Evolutionary conservation across 2,113 vertebrate genomes (phyloP).

Genomic region (Ia io): DNA sequence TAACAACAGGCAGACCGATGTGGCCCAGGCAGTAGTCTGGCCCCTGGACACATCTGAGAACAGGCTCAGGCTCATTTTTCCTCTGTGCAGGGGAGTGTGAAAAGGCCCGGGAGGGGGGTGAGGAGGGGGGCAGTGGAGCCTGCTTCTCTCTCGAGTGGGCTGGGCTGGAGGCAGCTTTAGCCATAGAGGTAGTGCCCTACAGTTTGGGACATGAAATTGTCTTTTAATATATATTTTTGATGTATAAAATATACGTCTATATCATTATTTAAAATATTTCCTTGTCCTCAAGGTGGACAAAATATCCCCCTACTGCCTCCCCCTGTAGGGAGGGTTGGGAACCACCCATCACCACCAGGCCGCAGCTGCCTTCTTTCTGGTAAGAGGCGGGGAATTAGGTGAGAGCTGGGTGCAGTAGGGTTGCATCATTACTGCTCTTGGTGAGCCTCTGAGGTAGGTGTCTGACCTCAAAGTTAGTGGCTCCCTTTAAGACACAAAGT

Average conservation of each 20-base stretch:
- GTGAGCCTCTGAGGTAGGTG: not conserved
- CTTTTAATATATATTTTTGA: not conserved
- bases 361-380: not conserved
- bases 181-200: rapidly evolving
- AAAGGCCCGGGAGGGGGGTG: not conserved
- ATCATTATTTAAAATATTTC: not conserved
- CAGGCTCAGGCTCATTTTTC: not conserved
- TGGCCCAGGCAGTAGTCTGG: not conserved
- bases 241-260: not conserved
- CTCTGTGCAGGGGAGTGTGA: conserved; percentile 38
- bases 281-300: not conserved
- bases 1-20: not conserved
- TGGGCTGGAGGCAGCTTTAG: not conserved
- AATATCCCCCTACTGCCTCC: not conserved
- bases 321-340: not conserved
- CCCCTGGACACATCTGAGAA: not conserved
- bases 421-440: not conserved
- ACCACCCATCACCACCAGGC: not conserved
- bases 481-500: not conserved
- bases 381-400: not conserved
- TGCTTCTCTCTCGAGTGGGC: not conserved
- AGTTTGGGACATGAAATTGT: not conserved
- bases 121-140: rapidly evolving
- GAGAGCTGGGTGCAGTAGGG: not conserved
- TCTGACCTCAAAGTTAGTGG: not conserved